These are phyloP conservation scores for Elgaria multicarinata DNA, from an alignment of 2,113 vertebrate species.

Conservation along the genomic window DNA sequence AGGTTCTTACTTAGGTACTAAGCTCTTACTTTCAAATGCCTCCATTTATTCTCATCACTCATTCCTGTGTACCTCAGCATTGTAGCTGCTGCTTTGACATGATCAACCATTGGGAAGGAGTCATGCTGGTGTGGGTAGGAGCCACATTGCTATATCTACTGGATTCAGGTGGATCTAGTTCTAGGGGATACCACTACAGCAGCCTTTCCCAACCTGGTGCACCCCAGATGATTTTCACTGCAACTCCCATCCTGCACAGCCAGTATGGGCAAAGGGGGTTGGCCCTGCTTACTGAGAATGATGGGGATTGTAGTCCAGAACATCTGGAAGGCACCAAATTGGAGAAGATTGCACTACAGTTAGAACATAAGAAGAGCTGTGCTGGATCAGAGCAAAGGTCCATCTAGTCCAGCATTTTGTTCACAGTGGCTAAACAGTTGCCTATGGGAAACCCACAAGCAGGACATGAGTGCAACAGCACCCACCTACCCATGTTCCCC, in stretches of 20 bases:
- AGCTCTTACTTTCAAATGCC: background rate
- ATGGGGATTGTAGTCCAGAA: background rate
- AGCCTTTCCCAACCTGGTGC: background rate
- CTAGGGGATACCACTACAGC: background rate
- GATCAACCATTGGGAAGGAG: background rate
- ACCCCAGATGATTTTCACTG: background rate
- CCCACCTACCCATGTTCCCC: no score
- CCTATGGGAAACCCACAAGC: no score
- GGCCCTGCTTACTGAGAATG: background rate
- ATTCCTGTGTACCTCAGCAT: background rate
- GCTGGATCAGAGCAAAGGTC: no score
- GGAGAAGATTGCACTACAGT: background rate
- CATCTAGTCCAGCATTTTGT: no score
- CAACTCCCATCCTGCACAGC: background rate
- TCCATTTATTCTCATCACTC: background rate
- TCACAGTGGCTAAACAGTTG: no score
- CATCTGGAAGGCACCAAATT: background rate
- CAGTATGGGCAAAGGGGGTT: no score
- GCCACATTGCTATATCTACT: background rate
- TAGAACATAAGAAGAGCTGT: no score
- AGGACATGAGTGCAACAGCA: no score
- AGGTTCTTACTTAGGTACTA: background rate
- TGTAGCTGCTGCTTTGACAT: background rate
- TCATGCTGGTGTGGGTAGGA: background rate
- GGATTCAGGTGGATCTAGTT: background rate